A percentile compares a stretch with the other conserved stretches of the same genome.
These are phyloP conservation scores for Zophobas morio DNA, from an alignment of 1,140 invertebrate genomes.

Conservation along the genomic window DNA sequence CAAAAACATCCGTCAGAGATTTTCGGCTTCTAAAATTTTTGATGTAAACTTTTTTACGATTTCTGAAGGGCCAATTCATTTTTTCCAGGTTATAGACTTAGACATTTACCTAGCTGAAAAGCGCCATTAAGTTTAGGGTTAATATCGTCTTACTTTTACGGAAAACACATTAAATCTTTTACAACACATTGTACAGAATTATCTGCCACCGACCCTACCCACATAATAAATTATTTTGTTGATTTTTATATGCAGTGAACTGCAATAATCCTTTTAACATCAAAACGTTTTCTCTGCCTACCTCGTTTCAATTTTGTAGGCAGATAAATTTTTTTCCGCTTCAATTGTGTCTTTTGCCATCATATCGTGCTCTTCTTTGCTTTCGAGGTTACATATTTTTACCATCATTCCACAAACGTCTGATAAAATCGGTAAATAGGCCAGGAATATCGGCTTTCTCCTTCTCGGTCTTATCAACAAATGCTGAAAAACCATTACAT, in stretches of 20 bases:
- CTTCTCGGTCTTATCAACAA: not conserved
- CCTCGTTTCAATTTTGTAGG: constrained; percentile 11
- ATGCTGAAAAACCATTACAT: constrained; percentile 7
- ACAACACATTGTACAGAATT: not conserved
- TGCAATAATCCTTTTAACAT: constrained; percentile 26
- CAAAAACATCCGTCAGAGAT: too few species aligned
- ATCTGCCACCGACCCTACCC: too few species aligned
- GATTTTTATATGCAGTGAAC: constrained; percentile 5
- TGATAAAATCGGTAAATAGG: constrained; percentile 15
- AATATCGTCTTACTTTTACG: too few species aligned
- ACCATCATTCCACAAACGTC: constrained; percentile 5
- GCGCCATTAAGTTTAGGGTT: too few species aligned
- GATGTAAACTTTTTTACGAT: too few species aligned
- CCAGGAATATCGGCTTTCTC: not conserved
- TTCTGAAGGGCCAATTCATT: too few species aligned
- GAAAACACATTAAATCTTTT: too few species aligned
- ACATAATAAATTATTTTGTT: not conserved
- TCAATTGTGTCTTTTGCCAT: constrained; percentile 20
- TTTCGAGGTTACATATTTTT: constrained; percentile 22
- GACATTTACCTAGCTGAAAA: too few species aligned
- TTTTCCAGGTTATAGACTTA: too few species aligned
- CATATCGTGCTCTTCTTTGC: not conserved
- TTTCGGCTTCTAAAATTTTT: too few species aligned
- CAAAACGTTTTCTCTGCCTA: constrained; percentile 4
- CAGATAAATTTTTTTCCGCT: constrained; percentile 19